Base-by-base conservation (phyloP, 30 jellyfish, hydroid and myxozoan species). In the Cassiopea andromeda region DNA sequence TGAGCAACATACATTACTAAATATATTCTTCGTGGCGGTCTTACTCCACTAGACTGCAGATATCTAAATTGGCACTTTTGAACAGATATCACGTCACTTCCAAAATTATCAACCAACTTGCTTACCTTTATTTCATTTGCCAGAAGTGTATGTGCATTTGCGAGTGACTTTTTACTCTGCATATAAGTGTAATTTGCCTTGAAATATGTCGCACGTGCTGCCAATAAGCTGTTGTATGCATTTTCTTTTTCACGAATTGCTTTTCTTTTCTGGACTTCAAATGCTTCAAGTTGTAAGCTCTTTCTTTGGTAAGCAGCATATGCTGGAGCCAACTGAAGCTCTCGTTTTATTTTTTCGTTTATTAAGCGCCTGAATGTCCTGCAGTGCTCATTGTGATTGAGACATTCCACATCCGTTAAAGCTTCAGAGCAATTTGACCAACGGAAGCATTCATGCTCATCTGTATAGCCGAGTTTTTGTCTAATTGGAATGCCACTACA, bases 361-460 rank as follows among this genome's bases (percentile, higher is more conserved):
- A 84, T 75, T 75, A 59, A 8, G 4, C 46, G 27, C 70, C 92
- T 50, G 48, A 77, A 44, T 7, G 73, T 66, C 1, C 46, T 12
- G 75, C 97, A 91, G 49, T 46, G 49, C n/a, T 57, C 46, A 60
- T 91, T 91, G 15, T 73, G 78, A 15, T 14, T 76, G 47, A 84
- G 78, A 50, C 97, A 91, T 47, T 70, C 75, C 12, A 14, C 87
- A 77, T 91, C 88, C 13, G 74, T 46, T 48, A 67, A 1, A 1
- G 44, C 46, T 27, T 47, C 83, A 1, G 97, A 84, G 76, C 97
- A 91, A 48, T 91, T 91, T 1, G 87, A 58, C 79, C 80, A 71
- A 10, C 71, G 85, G 10, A 61, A 71, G 71, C 97, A 91, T 47
- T 60, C 93, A 45, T 68, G 69, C 12, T 85, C 90, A 0, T 71